phyloP scores from a whole-genome alignment of 2,113 vertebrate species.

The Microtus ochrogaster region DNA sequence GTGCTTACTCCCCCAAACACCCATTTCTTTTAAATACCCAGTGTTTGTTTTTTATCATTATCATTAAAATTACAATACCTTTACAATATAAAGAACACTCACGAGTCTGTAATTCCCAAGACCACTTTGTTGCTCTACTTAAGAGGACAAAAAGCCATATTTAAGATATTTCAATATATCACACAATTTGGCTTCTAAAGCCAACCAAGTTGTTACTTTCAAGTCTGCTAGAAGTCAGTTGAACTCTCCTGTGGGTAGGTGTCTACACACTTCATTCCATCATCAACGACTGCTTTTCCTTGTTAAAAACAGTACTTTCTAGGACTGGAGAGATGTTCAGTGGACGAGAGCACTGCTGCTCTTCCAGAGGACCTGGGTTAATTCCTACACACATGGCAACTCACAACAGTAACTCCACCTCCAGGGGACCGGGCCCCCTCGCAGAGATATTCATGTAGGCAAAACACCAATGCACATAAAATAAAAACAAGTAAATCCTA shows the following conservation, averaged over 20 bases:
- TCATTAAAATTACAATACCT: background rate
- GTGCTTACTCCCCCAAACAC: background rate
- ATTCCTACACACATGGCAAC: background rate
- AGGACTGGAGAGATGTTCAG: background rate
- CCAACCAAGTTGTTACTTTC: background rate
- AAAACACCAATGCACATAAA: background rate
- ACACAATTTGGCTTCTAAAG: conserved; percentile 24
- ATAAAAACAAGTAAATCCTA: background rate
- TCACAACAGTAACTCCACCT: background rate
- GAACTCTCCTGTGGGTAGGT: background rate
- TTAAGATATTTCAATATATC: conserved; percentile 12
- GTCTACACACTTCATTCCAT: background rate
- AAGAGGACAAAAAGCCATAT: background rate
- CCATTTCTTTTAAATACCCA: background rate
- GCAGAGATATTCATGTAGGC: background rate
- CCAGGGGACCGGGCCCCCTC: background rate
- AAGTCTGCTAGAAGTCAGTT: background rate
- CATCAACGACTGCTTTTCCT: background rate
- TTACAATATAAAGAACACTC: background rate
- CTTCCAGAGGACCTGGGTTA: background rate
- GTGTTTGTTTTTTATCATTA: background rate
- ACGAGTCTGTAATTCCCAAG: background rate
- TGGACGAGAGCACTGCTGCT: background rate
- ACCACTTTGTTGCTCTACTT: background rate
- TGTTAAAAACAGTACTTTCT: conserved; percentile 28